Evolutionary conservation across 2,888 invertebrate genomes (phyloP).

Genomic region (Hydriomena furcata): DNA sequence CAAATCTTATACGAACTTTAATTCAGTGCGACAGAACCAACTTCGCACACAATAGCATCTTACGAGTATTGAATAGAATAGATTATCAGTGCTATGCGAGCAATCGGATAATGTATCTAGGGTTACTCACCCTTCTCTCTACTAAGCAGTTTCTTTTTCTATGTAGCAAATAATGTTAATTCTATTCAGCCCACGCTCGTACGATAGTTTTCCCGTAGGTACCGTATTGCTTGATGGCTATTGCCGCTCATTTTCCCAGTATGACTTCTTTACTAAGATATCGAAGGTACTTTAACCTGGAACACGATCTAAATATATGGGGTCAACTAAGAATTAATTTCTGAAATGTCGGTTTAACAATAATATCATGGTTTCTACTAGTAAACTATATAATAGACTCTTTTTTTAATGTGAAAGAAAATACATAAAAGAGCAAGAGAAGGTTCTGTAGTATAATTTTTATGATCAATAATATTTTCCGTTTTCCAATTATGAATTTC

Average conservation of each 20-base stretch:
- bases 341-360: too few species aligned
- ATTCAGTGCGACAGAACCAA: slow-evolving; percentile 17
- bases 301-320: too few species aligned
- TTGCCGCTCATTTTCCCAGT: slow-evolving; percentile 10
- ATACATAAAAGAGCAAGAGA: too few species aligned
- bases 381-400: too few species aligned
- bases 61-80: slow-evolving; percentile 26
- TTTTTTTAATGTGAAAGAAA: too few species aligned
- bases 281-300: neutral
- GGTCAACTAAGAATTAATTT: too few species aligned
- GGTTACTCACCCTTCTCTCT: slow-evolving; percentile 21
- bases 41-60: slow-evolving; percentile 23
- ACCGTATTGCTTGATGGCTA: slow-evolving; percentile 8
- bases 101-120: slow-evolving; percentile 23
- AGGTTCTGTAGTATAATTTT: too few species aligned
- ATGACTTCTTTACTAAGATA: slow-evolving; percentile 5
- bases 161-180: slow-evolving; percentile 27
- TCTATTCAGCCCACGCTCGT: slow-evolving; percentile 25
- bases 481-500: too few species aligned
- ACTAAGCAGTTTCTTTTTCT: slow-evolving; percentile 25
- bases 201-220: slow-evolving; percentile 23
- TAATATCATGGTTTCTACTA: too few species aligned
- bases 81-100: slow-evolving; percentile 19
- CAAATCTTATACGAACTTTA: slow-evolving; percentile 9
- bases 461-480: too few species aligned